phyloP scores from a whole-genome alignment of 2,888 invertebrate genomes.

The Tyria jacobaeae region DNA sequence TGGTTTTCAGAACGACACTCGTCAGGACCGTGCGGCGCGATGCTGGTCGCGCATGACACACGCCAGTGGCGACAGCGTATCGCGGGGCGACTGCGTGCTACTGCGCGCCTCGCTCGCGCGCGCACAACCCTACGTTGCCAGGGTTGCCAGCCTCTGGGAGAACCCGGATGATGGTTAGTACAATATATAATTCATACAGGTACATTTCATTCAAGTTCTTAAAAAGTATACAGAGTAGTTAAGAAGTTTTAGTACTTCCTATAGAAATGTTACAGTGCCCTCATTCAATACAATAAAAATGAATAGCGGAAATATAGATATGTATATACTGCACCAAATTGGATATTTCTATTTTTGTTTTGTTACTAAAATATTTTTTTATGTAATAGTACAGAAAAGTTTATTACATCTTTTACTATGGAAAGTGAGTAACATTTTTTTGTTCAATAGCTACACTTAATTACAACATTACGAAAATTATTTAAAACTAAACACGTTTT shows the following conservation, averaged over 20 bases:
- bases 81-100: slow-evolving; percentile 96
- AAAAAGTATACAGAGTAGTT: background rate
- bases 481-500: no score
- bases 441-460: no score
- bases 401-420: no score
- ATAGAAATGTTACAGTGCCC: no score
- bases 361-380: no score
- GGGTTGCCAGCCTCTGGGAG: slow-evolving; percentile 97
- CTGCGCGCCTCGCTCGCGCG: slow-evolving; percentile 94
- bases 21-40: slow-evolving; percentile 88
- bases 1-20: slow-evolving; percentile 71
- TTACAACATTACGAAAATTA: no score
- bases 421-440: no score
- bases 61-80: slow-evolving; percentile 94
- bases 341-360: no score
- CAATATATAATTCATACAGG: background rate
- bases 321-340: no score
- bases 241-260: background rate
- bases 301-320: no score
- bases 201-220: background rate
- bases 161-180: slow-evolving; percentile 95
- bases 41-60: slow-evolving; percentile 97
- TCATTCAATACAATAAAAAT: no score
- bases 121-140: slow-evolving; percentile 96
- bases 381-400: no score